phyloP scores from a whole-genome alignment of 35 echinoderm and acorn worm genomes.

The Hemicentrotus pulcherrimus region DNA sequence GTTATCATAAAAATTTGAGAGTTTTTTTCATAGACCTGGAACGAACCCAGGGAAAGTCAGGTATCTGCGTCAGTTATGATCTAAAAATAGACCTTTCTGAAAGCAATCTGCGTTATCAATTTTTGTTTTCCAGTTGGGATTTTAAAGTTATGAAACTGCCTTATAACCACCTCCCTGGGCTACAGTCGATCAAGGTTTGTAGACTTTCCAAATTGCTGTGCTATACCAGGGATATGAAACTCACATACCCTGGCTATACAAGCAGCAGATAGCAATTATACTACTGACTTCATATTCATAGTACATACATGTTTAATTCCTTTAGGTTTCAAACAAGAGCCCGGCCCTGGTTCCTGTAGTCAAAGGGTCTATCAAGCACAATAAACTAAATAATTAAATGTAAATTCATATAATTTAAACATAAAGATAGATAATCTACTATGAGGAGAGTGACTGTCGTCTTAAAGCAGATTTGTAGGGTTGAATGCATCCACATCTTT shows the following conservation, averaged over 20 bases:
- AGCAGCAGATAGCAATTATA: not conserved
- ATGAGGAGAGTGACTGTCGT: not conserved
- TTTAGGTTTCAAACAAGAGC: no score
- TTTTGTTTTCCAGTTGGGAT: not conserved
- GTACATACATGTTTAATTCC: no score
- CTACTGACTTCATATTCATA: not conserved
- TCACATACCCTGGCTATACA: not conserved
- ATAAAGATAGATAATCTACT: not conserved
- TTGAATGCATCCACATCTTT: not conserved
- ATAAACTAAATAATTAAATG: no score
- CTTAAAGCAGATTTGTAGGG: not conserved
- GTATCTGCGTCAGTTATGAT: not conserved
- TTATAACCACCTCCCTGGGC: not conserved
- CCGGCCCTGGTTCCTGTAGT: no score
- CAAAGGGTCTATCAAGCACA: no score
- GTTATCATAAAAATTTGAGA: not conserved
- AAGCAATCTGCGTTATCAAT: not conserved
- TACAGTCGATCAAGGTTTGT: not conserved
- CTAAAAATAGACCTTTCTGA: slow-evolving; percentile 18
- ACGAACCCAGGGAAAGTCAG: not conserved
- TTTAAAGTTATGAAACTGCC: not conserved
- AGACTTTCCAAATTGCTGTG: no score
- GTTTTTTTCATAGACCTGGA: not conserved
- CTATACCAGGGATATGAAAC: no score
- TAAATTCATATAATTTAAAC: not conserved